Base-by-base conservation (phyloP, 2,888 invertebrate species). In the Erynnis tages region DNA sequence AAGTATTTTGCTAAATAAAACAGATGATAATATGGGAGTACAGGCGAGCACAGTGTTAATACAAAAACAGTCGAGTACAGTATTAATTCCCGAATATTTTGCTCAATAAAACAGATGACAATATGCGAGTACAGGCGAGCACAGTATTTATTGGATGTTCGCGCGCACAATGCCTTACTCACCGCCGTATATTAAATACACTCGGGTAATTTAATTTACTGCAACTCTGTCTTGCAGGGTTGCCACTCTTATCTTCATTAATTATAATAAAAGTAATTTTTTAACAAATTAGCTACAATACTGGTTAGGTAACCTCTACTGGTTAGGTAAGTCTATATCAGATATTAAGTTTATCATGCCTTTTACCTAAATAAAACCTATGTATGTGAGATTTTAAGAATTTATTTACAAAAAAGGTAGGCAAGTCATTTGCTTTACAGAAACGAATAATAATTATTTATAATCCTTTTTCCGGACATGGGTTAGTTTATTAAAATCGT, bases 201-300 rank as follows among this genome's bases (percentile, higher is more conserved):
- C 62, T 62, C 60, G 58, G 60, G 54, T 66, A 62, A 67, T 65
- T 67, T 62, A 58, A 67, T 71, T 66, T 66, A 56, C 54, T 44
- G 54, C 52, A 41, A 58, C 55, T 55, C 55, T 49, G 49, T 54
- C 1, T 6, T 5, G 7, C 21, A 69, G 68, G 69, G 70, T 37
- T 71, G 66, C 3, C 55, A 37, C 21, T 27, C n/a, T 4, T 11
- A 2, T 27, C 21, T 5, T 4, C 21, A 4, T 21, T 5, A 21
- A 21, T 21, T 21, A 21, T 4, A 21, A 21, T 21, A 21, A 21
- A 5, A 21, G 21, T 21, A 4, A 4, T 21, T 21, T 21, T 21
- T 21, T 21, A 21, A 21, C 5, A 21, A 21, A 21, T 21, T 4
- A 21, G 21, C 21, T 21, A 21, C 21, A n/a, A n/a, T n/a, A n/a